These are phyloP conservation scores for Lepus oiostolus DNA, from an alignment of 2,797 vertebrate genomes.

Conservation along the genomic window DNA sequence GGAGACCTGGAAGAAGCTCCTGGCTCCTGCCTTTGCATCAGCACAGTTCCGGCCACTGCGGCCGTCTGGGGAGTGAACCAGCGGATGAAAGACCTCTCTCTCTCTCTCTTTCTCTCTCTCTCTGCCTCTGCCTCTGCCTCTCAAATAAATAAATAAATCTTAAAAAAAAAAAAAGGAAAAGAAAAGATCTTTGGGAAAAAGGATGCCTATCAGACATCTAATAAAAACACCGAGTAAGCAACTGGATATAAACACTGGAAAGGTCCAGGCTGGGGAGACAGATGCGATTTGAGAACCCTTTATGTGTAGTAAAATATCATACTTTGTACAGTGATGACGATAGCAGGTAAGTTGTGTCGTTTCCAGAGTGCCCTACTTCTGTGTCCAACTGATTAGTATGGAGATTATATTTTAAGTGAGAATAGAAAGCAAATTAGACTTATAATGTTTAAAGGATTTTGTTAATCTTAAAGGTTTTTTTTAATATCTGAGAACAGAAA, in stretches of 20 bases:
- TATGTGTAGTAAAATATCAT: constrained; percentile 27
- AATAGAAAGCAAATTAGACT: constrained; percentile 35
- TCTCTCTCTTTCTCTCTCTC: too few relatives aligned
- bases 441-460: constrained; percentile 47
- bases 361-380: not conserved
- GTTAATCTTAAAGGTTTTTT: not conserved
- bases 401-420: constrained; percentile 51
- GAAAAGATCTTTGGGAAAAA: not conserved
- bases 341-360: not conserved
- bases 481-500: constrained; percentile 61
- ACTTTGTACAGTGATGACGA: not conserved
- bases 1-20: too few relatives aligned
- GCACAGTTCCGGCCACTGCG: too few relatives aligned
- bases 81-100: too few relatives aligned
- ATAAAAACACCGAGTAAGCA: constrained; percentile 16
- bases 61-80: too few relatives aligned
- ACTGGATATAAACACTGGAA: not conserved
- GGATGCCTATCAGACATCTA: constrained; percentile 6
- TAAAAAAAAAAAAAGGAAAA: not conserved
- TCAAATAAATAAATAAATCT: not conserved
- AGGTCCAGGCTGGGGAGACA: not conserved
- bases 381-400: not conserved
- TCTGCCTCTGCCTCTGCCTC: too few relatives aligned
- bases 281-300: not conserved
- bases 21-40: too few relatives aligned